Evolutionary conservation across 2,797 vertebrate genomes (phyloP).

Genomic region (Clarias laeviceps): DNA sequence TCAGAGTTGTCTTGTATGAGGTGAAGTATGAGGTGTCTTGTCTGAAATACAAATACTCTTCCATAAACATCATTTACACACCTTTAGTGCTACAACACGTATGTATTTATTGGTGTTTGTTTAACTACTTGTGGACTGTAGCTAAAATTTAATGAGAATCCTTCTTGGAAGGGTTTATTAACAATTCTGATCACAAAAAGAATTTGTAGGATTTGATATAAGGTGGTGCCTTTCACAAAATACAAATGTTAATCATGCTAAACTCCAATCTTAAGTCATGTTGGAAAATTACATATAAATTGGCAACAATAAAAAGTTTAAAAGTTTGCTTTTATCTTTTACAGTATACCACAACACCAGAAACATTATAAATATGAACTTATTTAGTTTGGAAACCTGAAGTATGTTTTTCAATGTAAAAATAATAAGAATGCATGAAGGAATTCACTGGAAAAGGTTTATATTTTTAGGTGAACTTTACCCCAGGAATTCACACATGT

Average conservation of each 20-base stretch:
- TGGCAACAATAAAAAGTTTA: not conserved
- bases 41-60: slow-evolving; percentile 37
- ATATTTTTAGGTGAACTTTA: not conserved
- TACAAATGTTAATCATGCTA: not conserved
- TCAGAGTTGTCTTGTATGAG: no score
- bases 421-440: not conserved
- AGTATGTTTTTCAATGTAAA: not conserved
- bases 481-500: not conserved
- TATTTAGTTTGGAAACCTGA: not conserved
- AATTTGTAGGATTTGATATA: not conserved
- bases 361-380: not conserved
- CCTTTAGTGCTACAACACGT: slow-evolving; percentile 6
- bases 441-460: not conserved
- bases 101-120: slow-evolving; percentile 17
- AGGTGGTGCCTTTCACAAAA: not conserved
- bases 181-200: not conserved
- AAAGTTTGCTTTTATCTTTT: not conserved
- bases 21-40: slow-evolving; percentile 11
- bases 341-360: not conserved
- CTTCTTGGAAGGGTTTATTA: not conserved
- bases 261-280: not conserved
- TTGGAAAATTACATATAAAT: not conserved
- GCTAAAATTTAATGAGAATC: not conserved
- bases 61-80: slow-evolving; percentile 22
- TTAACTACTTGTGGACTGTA: slow-evolving; percentile 25